Percentiles rank a stretch among this genome's conserved stretches.
phyloP scores from a whole-genome alignment of 2,888 invertebrate species.

The Exocentrus adspersus region DNA sequence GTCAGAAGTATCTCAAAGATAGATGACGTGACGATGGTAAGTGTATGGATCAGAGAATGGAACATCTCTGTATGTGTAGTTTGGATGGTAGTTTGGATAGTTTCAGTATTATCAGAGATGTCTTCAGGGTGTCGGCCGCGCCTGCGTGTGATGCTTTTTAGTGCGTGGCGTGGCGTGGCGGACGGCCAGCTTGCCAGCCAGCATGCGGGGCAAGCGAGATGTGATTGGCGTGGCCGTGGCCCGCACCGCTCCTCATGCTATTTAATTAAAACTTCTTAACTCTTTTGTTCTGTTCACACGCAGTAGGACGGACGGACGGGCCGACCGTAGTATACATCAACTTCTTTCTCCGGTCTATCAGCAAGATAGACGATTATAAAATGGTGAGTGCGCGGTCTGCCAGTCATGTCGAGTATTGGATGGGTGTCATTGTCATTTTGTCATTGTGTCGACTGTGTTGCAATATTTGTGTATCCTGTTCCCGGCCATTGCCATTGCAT shows the following conservation, averaged over 20 bases:
- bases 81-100: slow-evolving; percentile 55
- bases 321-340: slow-evolving; percentile 92
- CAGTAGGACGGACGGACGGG: slow-evolving; percentile 78
- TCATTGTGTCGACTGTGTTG: slow-evolving; percentile 45
- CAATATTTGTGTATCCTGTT: slow-evolving; percentile 44
- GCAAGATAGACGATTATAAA: slow-evolving; percentile 99
- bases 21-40: slow-evolving; percentile 99
- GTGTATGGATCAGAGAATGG: slow-evolving; percentile 65
- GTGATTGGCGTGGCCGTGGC: slow-evolving; percentile 61
- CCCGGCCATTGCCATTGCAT: slow-evolving; percentile 55
- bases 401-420: slow-evolving; percentile 64
- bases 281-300: slow-evolving; percentile 60
- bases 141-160: slow-evolving; percentile 39
- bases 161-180: slow-evolving; percentile 55
- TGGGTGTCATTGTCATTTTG: slow-evolving; percentile 46
- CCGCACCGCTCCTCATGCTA: slow-evolving; percentile 53
- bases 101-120: slow-evolving; percentile 53
- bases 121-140: slow-evolving; percentile 52
- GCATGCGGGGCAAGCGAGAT: slow-evolving; percentile 53
- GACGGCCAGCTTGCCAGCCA: slow-evolving; percentile 48
- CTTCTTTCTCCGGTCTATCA: slow-evolving; percentile 96
- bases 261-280: slow-evolving; percentile 54
- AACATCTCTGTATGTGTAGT: slow-evolving; percentile 58
- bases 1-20: slow-evolving; percentile 99
- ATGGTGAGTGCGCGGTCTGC: slow-evolving; percentile 85